Conservation (phyloP, 2,888 invertebrate genomes). For the Cephus runcator region DNA sequence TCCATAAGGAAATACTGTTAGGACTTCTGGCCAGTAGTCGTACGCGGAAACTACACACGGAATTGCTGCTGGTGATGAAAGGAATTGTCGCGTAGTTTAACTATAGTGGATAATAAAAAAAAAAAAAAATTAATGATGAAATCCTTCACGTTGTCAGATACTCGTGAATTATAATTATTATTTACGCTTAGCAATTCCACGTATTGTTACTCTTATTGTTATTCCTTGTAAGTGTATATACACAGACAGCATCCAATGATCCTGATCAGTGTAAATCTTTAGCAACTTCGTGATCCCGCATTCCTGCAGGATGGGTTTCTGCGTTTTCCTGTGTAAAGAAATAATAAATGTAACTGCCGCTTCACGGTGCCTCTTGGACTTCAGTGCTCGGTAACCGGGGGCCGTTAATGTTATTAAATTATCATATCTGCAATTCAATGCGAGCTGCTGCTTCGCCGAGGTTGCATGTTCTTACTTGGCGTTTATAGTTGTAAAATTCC, state of each 20-base stretch:
- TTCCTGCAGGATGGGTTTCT: background rate
- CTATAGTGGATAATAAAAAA: background rate
- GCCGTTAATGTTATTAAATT: slow-evolving; percentile 19
- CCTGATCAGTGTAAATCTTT: background rate
- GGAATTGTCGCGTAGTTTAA: background rate
- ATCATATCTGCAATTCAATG: slow-evolving; percentile 25
- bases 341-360: background rate
- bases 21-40: background rate
- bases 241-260: background rate
- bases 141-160: background rate
- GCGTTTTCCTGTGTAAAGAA: background rate
- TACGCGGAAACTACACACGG: background rate
- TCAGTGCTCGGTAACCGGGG: background rate
- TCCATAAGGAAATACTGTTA: background rate
- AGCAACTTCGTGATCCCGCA: background rate
- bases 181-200: background rate
- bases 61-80: background rate
- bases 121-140: background rate
- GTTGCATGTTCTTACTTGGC: slow-evolving; percentile 35
- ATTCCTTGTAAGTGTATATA: background rate
- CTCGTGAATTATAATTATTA: background rate
- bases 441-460: slow-evolving; percentile 29
- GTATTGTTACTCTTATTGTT: background rate
- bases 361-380: background rate
- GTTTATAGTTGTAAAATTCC: slow-evolving; percentile 16